Evolutionary conservation across 2,113 vertebrate genomes (phyloP), one percentile per base, ranked within the genome.

Genomic region (Propithecus coquereli): DNA sequence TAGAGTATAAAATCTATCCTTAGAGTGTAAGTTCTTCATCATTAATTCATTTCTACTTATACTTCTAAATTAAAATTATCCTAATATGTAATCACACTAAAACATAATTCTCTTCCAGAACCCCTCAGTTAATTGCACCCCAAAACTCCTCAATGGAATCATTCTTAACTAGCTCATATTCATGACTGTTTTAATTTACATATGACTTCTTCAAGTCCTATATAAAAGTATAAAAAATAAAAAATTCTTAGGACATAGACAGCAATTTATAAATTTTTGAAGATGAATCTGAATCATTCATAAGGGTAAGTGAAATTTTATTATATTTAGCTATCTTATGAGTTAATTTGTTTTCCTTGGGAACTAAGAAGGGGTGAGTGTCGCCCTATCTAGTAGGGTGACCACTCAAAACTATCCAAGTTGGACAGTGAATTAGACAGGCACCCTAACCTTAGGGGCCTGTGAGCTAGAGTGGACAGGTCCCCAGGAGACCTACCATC

Each of bases 401-500:
- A 80, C 70, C 65, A 74, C 27, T 70, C 40, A 73, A 27, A 93
- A 79, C 45, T 68, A 2, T 90, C 34, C 47, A 7, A 10, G 37
- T 5, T 76, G n/a, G 20, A 81, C 37, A 57, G 27, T 43, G 34
- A 82, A 11, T 82, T 74, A n/a, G 6, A 70, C 13, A 59, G 91
- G 74, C 66, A 70, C 11, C 90, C 92, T n/a, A 30, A 11, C 66
- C 37, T 90, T 68, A 27, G 1, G 79, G 37, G 34, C 37, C 63
- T 34, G 0, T 34, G 52, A 65, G 34, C 34, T 54, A 83, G 88
- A 84, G 25, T 0, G 77, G 88, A 70, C 34, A n/a, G 45, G 84
- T 50, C 52, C 77, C 91, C 90, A 30, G 47, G 68, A 87, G 45
- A 96, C 99, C 98, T 97, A 99, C 99, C 99, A 99, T 98, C 99